Evolutionary conservation across 2,888 invertebrate species (phyloP), one percentile per base, ranked within the genome.

Genomic region (Calameuta pallipes): DNA sequence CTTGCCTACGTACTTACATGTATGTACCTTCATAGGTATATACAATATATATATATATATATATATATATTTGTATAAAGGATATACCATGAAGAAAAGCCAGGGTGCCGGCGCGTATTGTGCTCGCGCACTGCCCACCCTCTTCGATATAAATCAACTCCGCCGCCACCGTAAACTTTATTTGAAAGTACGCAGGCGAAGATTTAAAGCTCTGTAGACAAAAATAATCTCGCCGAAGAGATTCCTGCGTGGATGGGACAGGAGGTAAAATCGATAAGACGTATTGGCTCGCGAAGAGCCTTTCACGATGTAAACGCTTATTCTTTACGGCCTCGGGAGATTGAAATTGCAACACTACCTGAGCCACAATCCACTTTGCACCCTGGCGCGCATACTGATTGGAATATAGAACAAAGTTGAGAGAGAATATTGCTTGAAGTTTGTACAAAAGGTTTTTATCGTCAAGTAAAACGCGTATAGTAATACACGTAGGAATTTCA

Each of bases 91-190:
- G 56, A 56, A 56, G 56, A 56, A 56, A 56, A 56, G 56, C 23
- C 23, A 56, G 56, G 6, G 56, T 56, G 56, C 56, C 9, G 9
- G 23, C 56, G 56, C 56, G 56, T 56, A 84, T 85, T 85, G 81
- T 81, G 78, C 79, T 81, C 75, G 79, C 79, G 77, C 80, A 37
- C 30, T 75, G 71, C 56, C 78, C 75, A 31, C 56, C 34, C 71
- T 75, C 15, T 70, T 68, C 82, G 82, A 83, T 86, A 87, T 88
- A 88, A 88, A 87, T 88, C 88, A 88, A 85, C 87, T 86, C 83
- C 82, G 79, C 83, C 84, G 83, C 83, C 85, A 83, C 81, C 82
- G 84, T 86, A 88, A 88, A 88, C 86, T 88, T 88, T 88, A 88
- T 88, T 88, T 87, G 85, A 88, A 88, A 88, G 87, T 85, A 84